phyloP scores from a whole-genome alignment of 2,113 vertebrate genomes.

The Festucalex cinctus region DNA sequence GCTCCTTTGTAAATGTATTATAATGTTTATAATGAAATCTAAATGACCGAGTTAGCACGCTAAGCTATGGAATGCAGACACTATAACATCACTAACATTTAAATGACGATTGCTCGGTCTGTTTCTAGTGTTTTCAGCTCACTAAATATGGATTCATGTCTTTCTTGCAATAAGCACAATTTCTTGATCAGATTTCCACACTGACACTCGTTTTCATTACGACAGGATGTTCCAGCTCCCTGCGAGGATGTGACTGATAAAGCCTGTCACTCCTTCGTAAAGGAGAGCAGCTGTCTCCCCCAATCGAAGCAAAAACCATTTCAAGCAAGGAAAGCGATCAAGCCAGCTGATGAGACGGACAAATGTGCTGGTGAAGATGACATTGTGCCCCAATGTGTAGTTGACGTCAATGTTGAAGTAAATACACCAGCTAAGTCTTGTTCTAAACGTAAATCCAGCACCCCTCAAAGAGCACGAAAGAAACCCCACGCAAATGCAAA shows the following conservation, averaged over 20 bases:
- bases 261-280: slow-evolving; percentile 4
- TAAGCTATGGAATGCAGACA: neutral
- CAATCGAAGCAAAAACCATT: slow-evolving; percentile 35
- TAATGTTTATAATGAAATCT: too few relatives aligned
- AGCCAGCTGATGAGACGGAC: neutral
- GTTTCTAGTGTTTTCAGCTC: neutral
- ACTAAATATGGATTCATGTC: neutral
- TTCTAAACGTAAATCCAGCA: slow-evolving; percentile 38
- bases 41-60: neutral
- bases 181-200: neutral
- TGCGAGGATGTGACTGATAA: slow-evolving; percentile 12
- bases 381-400: neutral
- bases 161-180: neutral
- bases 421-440: slow-evolving; percentile 29
- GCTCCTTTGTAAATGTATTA: too few relatives aligned
- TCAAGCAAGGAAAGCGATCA: slow-evolving; percentile 48
- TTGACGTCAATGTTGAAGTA: slow-evolving; percentile 59
- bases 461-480: slow-evolving; percentile 40
- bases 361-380: slow-evolving; percentile 7
- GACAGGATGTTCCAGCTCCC: slow-evolving; percentile 37
- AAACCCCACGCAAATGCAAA: neutral
- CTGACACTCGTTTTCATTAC: slow-evolving; percentile 20
- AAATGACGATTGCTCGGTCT: slow-evolving; percentile 8
- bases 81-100: slow-evolving; percentile 22
- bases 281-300: neutral